Base-by-base conservation (phyloP, 2,113 vertebrate genomes). In the Ptyas mucosa region DNA sequence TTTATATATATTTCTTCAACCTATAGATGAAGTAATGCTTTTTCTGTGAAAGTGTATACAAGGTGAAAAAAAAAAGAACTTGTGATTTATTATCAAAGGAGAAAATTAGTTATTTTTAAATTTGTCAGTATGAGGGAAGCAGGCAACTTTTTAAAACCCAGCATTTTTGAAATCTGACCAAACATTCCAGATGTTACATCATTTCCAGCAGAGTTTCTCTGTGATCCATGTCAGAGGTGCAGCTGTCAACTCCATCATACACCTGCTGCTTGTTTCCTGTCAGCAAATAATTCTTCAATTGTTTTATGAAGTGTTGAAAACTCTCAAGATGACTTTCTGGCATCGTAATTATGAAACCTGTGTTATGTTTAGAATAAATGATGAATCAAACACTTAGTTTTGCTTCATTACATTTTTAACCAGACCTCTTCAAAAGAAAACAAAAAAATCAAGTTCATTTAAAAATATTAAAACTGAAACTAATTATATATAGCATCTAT, bases 121-220 rank as follows among this genome's bases (percentile, higher is more conserved):
- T 94, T 95, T 94, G 95, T 96, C 93, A 95, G 23, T 93, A 90
- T 94, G 94, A 95, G 89, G 0, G 91, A 92, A 95, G 89, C 61
- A 94, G 92, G 87, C 51, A 94, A 87, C 34, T 69, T 85, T 57
- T 93, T 89, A 93, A 90, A 92, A 96, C 96, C 95, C 95, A 97
- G 89, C 92, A 43, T 96, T 93, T 92, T 97, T 97, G 97, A 97
- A 97, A 95, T 92, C 69, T 93, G 94, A 96, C 97, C 96, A 97
- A 97, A 94, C 54, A 54, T 94, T 97, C 97, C 98, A 98, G 97
- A 97, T 98, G 97, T 98, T 97, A 86, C 91, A 93, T 75, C 24
- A 18, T 87, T 96, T 96, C 75, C 93, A 88, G 34, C 95, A 90
- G 92, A 96, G 92, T 95, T 96, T 94, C 81, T 96, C 96, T 96